These are phyloP conservation scores for Etheostoma nigrum DNA, from an alignment of 2,797 vertebrate genomes.

Conservation along the genomic window DNA sequence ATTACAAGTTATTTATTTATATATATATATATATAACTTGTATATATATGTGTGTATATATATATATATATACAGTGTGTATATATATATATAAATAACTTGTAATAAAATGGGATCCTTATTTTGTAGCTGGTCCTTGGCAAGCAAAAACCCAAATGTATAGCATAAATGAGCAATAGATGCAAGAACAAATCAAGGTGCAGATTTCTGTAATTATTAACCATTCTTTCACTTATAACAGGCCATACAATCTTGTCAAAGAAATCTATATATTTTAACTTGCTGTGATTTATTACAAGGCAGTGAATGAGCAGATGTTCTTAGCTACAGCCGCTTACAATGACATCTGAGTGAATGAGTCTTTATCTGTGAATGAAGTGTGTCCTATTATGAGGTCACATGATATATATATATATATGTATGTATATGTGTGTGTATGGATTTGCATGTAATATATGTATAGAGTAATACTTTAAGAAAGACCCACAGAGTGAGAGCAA, in stretches of 20 bases:
- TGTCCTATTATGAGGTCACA: neutral
- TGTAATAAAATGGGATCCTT: neutral
- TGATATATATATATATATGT: too few species aligned
- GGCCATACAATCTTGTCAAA: neutral
- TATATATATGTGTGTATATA: too few species aligned
- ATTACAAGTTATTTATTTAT: too few species aligned
- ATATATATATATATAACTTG: too few species aligned
- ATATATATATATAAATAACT: too few species aligned
- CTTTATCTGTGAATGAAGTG: slow-evolving; percentile 23
- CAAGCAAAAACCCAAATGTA: neutral
- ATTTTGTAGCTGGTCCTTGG: neutral
- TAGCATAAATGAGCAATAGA: neutral
- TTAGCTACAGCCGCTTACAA: slow-evolving; percentile 17
- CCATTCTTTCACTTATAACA: neutral
- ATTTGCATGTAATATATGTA: neutral
- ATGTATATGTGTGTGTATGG: neutral
- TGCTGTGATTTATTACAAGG: slow-evolving; percentile 6
- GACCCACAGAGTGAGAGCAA: neutral
- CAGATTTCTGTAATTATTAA: neutral
- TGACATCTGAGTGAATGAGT: neutral
- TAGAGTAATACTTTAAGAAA: neutral
- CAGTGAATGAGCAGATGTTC: slow-evolving; percentile 18
- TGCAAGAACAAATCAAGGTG: neutral
- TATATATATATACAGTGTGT: too few species aligned
- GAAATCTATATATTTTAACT: slow-evolving; percentile 13